Evolutionary conservation across 2,113 vertebrate species (phyloP).

Genomic region (Cryptotis parvus): DNA sequence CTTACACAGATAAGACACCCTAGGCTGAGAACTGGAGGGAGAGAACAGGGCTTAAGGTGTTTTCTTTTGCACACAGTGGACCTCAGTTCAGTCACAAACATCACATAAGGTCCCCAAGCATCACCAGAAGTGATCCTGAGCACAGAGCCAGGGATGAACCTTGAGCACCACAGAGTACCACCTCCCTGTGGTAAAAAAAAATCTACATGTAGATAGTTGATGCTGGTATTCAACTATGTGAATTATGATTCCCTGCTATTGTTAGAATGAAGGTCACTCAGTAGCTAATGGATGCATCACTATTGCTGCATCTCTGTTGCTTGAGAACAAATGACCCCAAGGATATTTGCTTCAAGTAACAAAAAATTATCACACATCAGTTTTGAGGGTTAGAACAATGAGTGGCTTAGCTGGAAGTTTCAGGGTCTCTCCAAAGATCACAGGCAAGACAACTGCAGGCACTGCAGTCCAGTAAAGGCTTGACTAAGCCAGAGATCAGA

Average conservation of each 20-base stretch:
- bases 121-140: too few relatives aligned
- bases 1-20: conserved; percentile 33
- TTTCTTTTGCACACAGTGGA: too few relatives aligned
- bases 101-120: too few relatives aligned
- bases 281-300: neutral
- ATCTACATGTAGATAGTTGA: neutral
- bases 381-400: conserved; percentile 4
- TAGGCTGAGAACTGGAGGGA: too few relatives aligned
- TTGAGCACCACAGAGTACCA: too few relatives aligned
- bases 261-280: conserved; percentile 6
- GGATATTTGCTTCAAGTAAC: conserved; percentile 29
- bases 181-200: too few relatives aligned
- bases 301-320: neutral
- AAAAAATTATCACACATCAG: neutral
- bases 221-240: neutral
- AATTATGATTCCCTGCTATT: neutral
- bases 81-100: too few relatives aligned
- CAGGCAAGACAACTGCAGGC: neutral
- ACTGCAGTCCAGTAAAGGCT: neutral
- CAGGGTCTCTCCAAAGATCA: neutral
- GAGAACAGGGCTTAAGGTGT: too few relatives aligned
- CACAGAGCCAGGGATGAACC: too few relatives aligned
- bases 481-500: conserved; percentile 16
- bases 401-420: neutral
- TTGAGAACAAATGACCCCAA: conserved; percentile 24